Evolutionary conservation across 2,113 vertebrate genomes (phyloP).

Genomic region (Henicopernis longicauda): DNA sequence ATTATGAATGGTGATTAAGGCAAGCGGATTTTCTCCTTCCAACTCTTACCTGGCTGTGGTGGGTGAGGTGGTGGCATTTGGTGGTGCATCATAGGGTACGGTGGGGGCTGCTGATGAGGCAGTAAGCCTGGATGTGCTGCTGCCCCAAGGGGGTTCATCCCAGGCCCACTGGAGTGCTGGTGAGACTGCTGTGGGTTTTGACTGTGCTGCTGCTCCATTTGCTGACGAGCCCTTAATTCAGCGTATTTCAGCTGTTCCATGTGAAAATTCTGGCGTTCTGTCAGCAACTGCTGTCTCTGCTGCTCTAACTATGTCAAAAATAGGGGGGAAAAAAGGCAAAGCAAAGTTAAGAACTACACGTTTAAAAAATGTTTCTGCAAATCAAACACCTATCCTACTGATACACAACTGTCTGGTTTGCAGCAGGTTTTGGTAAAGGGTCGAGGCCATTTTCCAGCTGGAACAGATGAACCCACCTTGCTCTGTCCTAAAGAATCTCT

Average conservation of each 20-base stretch:
- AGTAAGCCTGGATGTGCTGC: slow-evolving; percentile 75
- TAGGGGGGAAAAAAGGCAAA: neutral
- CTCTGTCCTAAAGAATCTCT: neutral
- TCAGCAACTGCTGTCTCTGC: slow-evolving; percentile 95
- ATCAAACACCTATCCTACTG: rapidly evolving
- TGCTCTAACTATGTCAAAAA: slow-evolving; percentile 83
- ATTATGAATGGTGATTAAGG: rapidly evolving
- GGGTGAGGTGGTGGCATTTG: slow-evolving; percentile 90
- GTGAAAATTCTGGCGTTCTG: slow-evolving; percentile 96
- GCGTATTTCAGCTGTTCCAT: slow-evolving; percentile 99
- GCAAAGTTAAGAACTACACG: rapidly evolving
- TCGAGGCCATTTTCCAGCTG: neutral
- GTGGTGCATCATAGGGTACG: slow-evolving; percentile 90
- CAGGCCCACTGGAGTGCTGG: slow-evolving; percentile 70
- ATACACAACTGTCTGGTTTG: neutral
- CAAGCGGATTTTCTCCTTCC: rapidly evolving
- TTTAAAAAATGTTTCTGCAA: rapidly evolving
- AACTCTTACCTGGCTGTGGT: slow-evolving; percentile 81
- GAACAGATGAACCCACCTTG: neutral
- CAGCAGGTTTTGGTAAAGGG: neutral
- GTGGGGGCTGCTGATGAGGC: slow-evolving; percentile 83
- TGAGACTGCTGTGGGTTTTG: slow-evolving; percentile 73
- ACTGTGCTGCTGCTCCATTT: slow-evolving; percentile 92
- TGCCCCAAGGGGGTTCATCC: slow-evolving; percentile 66
- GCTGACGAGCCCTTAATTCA: slow-evolving; percentile 91